These are phyloP conservation scores for Takifugu rubripes DNA, from an alignment of 2,797 vertebrate species.

Conservation along the genomic window DNA sequence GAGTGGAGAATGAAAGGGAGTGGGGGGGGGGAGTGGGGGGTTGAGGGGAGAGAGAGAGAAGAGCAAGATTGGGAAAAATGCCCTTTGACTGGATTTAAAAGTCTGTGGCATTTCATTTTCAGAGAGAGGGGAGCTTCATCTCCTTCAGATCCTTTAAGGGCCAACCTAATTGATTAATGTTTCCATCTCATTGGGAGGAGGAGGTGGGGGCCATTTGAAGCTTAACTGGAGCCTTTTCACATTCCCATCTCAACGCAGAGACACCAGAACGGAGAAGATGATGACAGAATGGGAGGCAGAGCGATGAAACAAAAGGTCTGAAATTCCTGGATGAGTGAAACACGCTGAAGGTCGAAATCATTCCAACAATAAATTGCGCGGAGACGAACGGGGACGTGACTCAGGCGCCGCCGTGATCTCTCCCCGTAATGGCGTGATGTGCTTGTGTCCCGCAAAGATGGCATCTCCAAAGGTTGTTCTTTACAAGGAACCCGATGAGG, in stretches of 20 bases:
- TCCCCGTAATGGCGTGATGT: constrained; percentile 53
- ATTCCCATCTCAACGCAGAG: constrained; percentile 61
- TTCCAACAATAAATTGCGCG: constrained; percentile 34
- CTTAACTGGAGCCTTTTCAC: constrained; percentile 68
- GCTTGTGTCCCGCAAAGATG: constrained; percentile 50
- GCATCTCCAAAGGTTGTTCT: constrained; percentile 37
- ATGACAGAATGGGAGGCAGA: constrained; percentile 62
- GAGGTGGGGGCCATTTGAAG: constrained; percentile 54
- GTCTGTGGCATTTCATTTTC: constrained; percentile 77
- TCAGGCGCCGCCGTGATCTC: constrained; percentile 18
- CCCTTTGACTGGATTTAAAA: constrained; percentile 75
- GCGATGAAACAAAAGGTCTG: constrained; percentile 58
- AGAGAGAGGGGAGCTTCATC: constrained; percentile 71
- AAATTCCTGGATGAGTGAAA: constrained; percentile 58
- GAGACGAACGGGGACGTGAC: constrained; percentile 9
- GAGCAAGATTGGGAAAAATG: constrained; percentile 69
- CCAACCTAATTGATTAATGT: constrained; percentile 78
- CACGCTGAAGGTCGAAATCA: constrained; percentile 61
- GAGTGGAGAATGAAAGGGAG: constrained; percentile 63
- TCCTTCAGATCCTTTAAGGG: constrained; percentile 75
- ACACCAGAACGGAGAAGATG: constrained; percentile 54
- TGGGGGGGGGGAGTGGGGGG: constrained; percentile 9
- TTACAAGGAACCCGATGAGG: too few relatives aligned
- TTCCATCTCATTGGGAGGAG: constrained; percentile 68
- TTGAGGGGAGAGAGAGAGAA: constrained; percentile 35